Percentiles rank a stretch among this genome's conserved stretches.
phyloP scores from a whole-genome alignment of 2,888 invertebrate species.

The Pandemis corylana region DNA sequence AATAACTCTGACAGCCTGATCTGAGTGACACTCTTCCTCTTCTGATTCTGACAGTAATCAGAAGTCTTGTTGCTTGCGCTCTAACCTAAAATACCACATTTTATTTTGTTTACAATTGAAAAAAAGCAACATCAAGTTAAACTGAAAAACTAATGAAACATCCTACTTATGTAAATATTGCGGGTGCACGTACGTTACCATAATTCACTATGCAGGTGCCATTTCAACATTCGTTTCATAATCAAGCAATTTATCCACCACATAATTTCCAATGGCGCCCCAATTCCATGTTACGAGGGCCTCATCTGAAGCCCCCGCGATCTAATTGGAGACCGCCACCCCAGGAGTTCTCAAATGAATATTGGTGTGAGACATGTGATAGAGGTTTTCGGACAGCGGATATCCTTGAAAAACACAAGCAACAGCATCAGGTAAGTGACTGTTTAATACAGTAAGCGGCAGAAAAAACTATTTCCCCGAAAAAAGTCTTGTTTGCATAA shows the following conservation, averaged over 20 bases:
- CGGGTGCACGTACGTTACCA: neutral
- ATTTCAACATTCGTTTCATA: constrained; percentile 25
- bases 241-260: constrained; percentile 30
- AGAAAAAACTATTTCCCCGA: neutral
- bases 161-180: neutral
- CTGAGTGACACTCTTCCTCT: too few relatives aligned
- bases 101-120: neutral
- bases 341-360: constrained; percentile 52
- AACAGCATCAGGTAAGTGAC: constrained; percentile 86
- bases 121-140: neutral
- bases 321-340: constrained; percentile 41
- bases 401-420: constrained; percentile 87
- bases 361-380: constrained; percentile 93
- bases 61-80: too few relatives aligned
- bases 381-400: constrained; percentile 87
- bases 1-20: too few relatives aligned
- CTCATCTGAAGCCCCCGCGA: constrained; percentile 23
- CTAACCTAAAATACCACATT: neutral
- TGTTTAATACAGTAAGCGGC: neutral
- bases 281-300: constrained; percentile 42
- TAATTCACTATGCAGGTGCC: constrained; percentile 26
- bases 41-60: too few relatives aligned
- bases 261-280: constrained; percentile 50
- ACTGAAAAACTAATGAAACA: neutral
- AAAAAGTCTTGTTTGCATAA: too few relatives aligned